phyloP scores from a whole-genome alignment of 2,797 vertebrate species.

The Bradypus variegatus region DNA sequence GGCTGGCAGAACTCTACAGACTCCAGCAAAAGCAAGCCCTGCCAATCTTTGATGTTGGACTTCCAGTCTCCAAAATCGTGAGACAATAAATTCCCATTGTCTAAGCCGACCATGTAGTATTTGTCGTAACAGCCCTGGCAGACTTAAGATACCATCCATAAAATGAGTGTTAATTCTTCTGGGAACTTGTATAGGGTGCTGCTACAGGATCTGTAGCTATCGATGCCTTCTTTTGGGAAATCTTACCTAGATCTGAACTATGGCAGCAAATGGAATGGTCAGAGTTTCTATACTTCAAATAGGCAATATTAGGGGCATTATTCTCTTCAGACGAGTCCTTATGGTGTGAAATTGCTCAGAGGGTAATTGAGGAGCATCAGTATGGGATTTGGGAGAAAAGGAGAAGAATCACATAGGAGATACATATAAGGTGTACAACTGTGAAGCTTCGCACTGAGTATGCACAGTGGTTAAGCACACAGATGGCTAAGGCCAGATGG shows the following conservation, averaged over 20 bases:
- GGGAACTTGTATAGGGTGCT: neutral
- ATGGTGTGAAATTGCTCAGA: neutral
- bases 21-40: too few species aligned
- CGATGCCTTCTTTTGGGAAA: neutral
- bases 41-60: too few species aligned
- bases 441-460: neutral
- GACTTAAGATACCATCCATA: neutral
- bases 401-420: neutral
- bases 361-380: neutral
- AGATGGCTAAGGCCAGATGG: neutral
- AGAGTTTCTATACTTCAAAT: neutral
- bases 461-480: neutral
- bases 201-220: neutral
- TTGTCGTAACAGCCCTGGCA: too few species aligned
- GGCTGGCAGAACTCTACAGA: too few species aligned
- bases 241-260: neutral
- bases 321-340: neutral
- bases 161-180: neutral
- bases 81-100: too few species aligned
- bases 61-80: too few species aligned
- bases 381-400: neutral
- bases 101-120: too few species aligned
- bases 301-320: neutral
- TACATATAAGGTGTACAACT: neutral
- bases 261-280: neutral